A percentile compares a stretch with the other conserved stretches of the same genome.
phyloP scores from a whole-genome alignment of 2,888 invertebrate species.

The Spodoptera littoralis region DNA sequence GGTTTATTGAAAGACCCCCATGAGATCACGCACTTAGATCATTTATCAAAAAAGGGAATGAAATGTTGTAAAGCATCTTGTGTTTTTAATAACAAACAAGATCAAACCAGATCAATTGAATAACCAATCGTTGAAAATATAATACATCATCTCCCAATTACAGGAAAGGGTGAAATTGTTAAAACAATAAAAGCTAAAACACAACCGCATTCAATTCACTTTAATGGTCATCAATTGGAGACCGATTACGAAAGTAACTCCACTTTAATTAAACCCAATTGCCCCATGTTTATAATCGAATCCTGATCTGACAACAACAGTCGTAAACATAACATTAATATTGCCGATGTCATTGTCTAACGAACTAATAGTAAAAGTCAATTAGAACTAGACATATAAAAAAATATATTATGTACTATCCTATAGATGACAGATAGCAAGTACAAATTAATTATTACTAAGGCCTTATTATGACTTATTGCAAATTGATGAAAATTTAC shows the following conservation, averaged over 20 bases:
- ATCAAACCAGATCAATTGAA: too few relatives aligned
- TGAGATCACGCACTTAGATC: too few relatives aligned
- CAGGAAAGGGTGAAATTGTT: constrained; percentile 17
- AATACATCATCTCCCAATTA: neutral
- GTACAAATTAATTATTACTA: too few relatives aligned
- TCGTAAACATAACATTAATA: constrained; percentile 14
- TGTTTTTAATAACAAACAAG: too few relatives aligned
- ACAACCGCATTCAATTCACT: constrained; percentile 58
- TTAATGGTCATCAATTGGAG: constrained; percentile 71
- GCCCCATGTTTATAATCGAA: constrained; percentile 63
- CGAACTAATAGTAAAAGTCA: too few relatives aligned
- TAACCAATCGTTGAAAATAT: neutral
- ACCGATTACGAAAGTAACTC: constrained; percentile 68
- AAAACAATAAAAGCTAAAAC: constrained; percentile 52
- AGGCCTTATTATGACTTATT: neutral
- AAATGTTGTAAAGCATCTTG: too few relatives aligned
- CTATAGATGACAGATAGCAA: too few relatives aligned
- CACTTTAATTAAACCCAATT: constrained; percentile 77
- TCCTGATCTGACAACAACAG: constrained; percentile 52
- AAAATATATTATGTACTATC: too few relatives aligned
- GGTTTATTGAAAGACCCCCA: too few relatives aligned
- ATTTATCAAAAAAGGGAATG: too few relatives aligned
- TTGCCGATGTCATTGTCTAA: too few relatives aligned
- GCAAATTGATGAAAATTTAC: constrained; percentile 43
- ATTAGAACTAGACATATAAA: too few relatives aligned